These are phyloP conservation scores for Ammodytes marinus DNA, from an alignment of 2,113 vertebrate species.

Conservation along the genomic window DNA sequence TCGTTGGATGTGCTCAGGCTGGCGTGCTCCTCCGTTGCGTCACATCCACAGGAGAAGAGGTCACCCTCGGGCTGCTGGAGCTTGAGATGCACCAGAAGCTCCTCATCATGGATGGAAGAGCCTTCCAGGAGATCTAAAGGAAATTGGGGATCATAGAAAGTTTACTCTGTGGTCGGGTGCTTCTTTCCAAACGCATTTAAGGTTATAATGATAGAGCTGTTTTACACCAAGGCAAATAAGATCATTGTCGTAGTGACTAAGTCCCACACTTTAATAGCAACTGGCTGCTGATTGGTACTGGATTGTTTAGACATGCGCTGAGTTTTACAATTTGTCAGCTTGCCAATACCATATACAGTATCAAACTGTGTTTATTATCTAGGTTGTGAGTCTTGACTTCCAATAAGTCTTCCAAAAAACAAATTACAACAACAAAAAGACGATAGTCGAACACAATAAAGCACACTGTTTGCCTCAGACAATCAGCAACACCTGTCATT, in stretches of 20 bases:
- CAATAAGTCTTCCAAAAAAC: no score
- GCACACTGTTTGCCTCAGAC: no score
- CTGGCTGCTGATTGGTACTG: no score
- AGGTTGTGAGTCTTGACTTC: no score
- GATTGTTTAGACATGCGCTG: no score
- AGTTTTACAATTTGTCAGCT: no score
- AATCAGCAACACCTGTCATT: no score
- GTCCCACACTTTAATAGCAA: no score
- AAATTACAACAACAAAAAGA: no score
- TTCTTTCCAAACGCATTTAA: neutral
- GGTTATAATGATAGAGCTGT: neutral
- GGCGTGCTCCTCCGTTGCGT: conserved; percentile 71
- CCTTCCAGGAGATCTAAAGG: conserved; percentile 52
- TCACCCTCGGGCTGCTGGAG: conserved; percentile 78
- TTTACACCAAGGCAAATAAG: neutral
- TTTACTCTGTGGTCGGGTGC: neutral
- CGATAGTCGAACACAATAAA: no score
- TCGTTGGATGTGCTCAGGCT: conserved; percentile 85
- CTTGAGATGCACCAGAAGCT: conserved; percentile 75
- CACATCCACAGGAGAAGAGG: conserved; percentile 80
- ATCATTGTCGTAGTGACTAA: neutral
- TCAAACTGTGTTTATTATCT: no score
- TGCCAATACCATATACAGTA: no score
- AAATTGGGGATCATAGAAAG: neutral
- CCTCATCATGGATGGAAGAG: conserved; percentile 75